Conservation (phyloP, 2,888 invertebrate genomes). For the Polydrusus cervinus region DNA sequence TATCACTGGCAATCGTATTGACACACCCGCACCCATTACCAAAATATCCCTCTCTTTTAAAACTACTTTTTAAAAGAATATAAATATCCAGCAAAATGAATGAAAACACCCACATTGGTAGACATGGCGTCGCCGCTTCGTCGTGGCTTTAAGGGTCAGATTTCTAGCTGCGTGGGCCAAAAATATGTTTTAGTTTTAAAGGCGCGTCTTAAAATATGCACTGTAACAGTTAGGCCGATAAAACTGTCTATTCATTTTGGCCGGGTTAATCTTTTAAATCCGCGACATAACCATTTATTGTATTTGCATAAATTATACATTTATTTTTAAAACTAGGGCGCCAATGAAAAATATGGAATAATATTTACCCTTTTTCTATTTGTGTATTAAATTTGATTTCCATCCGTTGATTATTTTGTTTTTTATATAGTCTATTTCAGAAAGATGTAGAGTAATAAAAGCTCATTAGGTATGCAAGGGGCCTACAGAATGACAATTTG, state of each 20-base stretch:
- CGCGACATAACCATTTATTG: background rate
- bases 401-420: no score
- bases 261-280: background rate
- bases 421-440: no score
- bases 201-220: background rate
- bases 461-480: no score
- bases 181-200: constrained; percentile 30
- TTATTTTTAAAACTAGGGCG: no score
- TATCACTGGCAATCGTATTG: constrained; percentile 1
- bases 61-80: constrained; percentile 34
- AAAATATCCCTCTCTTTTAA: constrained; percentile 23
- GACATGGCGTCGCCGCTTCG: constrained; percentile 41
- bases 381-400: no score
- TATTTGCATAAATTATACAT: background rate
- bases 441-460: no score
- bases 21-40: constrained; percentile 10
- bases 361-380: no score
- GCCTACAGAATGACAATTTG: no score
- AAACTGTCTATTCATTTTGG: background rate
- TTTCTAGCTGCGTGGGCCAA: constrained; percentile 40
- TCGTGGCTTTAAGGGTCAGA: constrained; percentile 45
- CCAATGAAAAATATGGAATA: no score
- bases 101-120: constrained; percentile 51
- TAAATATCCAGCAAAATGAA: constrained; percentile 42
- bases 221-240: background rate